phyloP scores from a whole-genome alignment of 2,797 vertebrate species.

The Melanotaenia boesemani region DNA sequence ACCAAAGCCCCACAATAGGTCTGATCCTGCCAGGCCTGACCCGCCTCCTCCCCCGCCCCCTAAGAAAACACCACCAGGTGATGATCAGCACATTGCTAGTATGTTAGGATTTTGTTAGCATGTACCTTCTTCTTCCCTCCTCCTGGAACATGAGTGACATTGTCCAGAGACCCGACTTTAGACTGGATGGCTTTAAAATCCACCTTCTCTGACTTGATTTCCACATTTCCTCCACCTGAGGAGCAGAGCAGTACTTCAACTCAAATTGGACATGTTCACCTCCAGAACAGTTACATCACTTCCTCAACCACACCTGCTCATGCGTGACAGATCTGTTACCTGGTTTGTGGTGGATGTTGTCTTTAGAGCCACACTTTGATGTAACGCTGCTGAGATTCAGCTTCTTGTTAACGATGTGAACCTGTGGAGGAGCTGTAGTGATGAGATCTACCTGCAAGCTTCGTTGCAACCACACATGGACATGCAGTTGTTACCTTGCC shows the following conservation, averaged over 20 bases:
- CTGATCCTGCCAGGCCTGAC: too few species aligned
- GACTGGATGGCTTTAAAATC: conserved; percentile 89
- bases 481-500: conserved; percentile 87
- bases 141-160: conserved; percentile 89
- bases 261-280: too few species aligned
- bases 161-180: conserved; percentile 92
- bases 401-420: conserved; percentile 91
- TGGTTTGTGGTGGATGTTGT: too few species aligned
- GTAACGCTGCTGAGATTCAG: conserved; percentile 89
- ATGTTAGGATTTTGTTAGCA: too few species aligned
- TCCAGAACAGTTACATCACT: not conserved
- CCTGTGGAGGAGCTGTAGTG: conserved; percentile 66
- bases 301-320: too few species aligned
- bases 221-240: conserved; percentile 91
- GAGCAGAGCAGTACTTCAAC: not conserved
- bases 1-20: too few species aligned
- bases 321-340: conserved; percentile 61
- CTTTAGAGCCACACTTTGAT: too few species aligned
- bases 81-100: too few species aligned
- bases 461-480: not conserved
- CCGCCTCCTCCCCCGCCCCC: too few species aligned
- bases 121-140: conserved; percentile 91
- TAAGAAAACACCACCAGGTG: too few species aligned
- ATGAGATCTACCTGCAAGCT: not conserved
- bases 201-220: conserved; percentile 93